phyloP scores from a whole-genome alignment of 2,888 invertebrate genomes.

The Anthophora plumipes region DNA sequence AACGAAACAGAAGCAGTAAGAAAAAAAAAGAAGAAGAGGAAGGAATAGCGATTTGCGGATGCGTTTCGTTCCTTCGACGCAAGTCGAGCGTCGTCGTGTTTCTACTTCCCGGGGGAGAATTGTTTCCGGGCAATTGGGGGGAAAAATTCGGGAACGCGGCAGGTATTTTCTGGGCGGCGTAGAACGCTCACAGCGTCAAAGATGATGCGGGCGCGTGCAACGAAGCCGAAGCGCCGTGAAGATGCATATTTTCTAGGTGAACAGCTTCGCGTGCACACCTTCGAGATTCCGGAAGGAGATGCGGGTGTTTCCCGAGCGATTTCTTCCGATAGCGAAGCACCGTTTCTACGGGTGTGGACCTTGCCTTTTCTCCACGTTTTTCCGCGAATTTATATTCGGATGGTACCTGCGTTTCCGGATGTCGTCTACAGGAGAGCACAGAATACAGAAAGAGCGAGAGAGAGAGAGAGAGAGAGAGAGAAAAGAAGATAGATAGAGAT shows the following conservation, averaged over 20 bases:
- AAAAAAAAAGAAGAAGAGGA: neutral
- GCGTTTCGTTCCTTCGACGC: neutral
- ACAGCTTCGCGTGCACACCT: slow-evolving; percentile 56
- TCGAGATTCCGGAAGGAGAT: slow-evolving; percentile 57
- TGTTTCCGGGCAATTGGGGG: slow-evolving; percentile 49
- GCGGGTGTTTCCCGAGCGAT: slow-evolving; percentile 66
- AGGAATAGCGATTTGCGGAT: neutral
- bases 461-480: neutral
- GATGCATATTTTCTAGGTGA: slow-evolving; percentile 77
- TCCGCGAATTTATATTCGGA: slow-evolving; percentile 63
- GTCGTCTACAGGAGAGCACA: slow-evolving; percentile 9
- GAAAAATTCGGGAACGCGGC: slow-evolving; percentile 34
- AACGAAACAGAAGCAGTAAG: no score
- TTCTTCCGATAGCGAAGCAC: slow-evolving; percentile 59
- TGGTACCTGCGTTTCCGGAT: slow-evolving; percentile 51
- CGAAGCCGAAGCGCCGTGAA: slow-evolving; percentile 52
- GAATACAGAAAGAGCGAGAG: neutral
- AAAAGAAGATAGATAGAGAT: neutral
- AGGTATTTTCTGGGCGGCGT: slow-evolving; percentile 42
- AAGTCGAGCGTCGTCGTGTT: neutral
- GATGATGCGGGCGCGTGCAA: slow-evolving; percentile 68
- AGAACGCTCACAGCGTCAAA: slow-evolving; percentile 58
- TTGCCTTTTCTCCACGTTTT: slow-evolving; percentile 18
- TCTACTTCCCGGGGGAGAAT: slow-evolving; percentile 28
- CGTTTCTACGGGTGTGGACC: slow-evolving; percentile 49